Base-by-base conservation (phyloP, 2,113 vertebrate species). In the Dipodomys ordii region DNA sequence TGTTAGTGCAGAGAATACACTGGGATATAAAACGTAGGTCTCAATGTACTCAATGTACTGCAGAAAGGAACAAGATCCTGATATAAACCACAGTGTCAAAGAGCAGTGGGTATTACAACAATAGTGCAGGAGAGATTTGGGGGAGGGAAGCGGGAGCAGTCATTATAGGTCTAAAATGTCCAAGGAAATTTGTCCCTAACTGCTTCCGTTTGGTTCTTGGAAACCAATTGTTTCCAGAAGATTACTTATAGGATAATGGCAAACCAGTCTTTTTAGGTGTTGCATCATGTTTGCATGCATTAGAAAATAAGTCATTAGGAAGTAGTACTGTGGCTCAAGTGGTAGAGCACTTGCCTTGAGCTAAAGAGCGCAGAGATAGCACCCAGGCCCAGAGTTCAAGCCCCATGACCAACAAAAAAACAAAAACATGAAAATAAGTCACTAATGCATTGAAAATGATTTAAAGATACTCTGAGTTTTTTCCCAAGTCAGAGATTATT, bases 381-480 rank as follows among this genome's bases (percentile, higher is more conserved):
- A 39, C 39, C 4, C 39, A 39, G 39, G 39, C 39, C 39, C 39
- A 39, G 39, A 39, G 39, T 39, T 39, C 39, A 39, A 39, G 39
- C 39, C 39, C 39, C 39, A 39, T 39, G 39, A 39, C 39, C 39
- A 39, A 39, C 39, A 39, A 39, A 39, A 39, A 39, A 39, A 39
- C 39, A 39, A 39, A 39, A 39, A 39, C 39, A 39, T 39, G 39
- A 39, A 84, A 73, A 87, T 71, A 74, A 30, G 11, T 64, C 22
- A 60, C 46, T 87, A 30, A 92, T n/a, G 71, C 15, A 53, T 68
- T 71, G 7, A 13, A 53, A 57, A 4, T 77, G 68, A 90, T 85
- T 89, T 84, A 49, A 83, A 94, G 22, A 86, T 30, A 67, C 12
- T 10, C 62, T 93, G 69, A 69, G 85, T 84, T 60, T 44, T 2